Conservation (phyloP, 2,113 vertebrate species). For the Scomber scombrus region DNA sequence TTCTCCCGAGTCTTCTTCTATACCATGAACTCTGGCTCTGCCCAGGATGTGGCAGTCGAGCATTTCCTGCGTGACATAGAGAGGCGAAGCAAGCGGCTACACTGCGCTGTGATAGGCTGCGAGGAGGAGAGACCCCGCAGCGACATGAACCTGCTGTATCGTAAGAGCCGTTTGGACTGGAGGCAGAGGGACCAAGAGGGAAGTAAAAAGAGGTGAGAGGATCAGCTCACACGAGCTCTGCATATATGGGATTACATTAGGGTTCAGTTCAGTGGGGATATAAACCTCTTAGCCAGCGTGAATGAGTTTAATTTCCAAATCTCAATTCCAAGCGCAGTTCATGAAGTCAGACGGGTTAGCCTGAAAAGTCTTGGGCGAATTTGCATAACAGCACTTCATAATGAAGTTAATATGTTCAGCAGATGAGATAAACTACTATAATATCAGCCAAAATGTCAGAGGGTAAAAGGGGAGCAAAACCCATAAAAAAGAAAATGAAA, state of each 20-base stretch:
- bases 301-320: constrained; percentile 60
- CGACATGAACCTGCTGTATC: constrained; percentile 89
- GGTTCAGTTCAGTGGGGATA: constrained; percentile 47
- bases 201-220: constrained; percentile 85
- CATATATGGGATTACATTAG: constrained; percentile 58
- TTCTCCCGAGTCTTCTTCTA: constrained; percentile 76
- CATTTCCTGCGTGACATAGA: constrained; percentile 90
- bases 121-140: constrained; percentile 82
- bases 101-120: constrained; percentile 87
- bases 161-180: constrained; percentile 88
- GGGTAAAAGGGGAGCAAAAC: not conserved
- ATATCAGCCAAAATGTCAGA: constrained; percentile 32
- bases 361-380: constrained; percentile 34
- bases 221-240: constrained; percentile 32
- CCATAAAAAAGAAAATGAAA: constrained; percentile 22
- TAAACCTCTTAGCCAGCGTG: constrained; percentile 64
- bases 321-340: constrained; percentile 61
- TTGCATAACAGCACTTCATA: constrained; percentile 45
- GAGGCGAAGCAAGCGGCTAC: constrained; percentile 87
- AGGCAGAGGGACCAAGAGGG: constrained; percentile 85
- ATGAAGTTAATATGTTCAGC: constrained; percentile 49
- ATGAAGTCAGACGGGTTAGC: constrained; percentile 37
- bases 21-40: constrained; percentile 89
- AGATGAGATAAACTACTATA: constrained; percentile 46
- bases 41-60: constrained; percentile 90